Evolutionary conservation across 92 coral and sea anemone genomes (phyloP).

Genomic region (Palythoa heliodiscus): DNA sequence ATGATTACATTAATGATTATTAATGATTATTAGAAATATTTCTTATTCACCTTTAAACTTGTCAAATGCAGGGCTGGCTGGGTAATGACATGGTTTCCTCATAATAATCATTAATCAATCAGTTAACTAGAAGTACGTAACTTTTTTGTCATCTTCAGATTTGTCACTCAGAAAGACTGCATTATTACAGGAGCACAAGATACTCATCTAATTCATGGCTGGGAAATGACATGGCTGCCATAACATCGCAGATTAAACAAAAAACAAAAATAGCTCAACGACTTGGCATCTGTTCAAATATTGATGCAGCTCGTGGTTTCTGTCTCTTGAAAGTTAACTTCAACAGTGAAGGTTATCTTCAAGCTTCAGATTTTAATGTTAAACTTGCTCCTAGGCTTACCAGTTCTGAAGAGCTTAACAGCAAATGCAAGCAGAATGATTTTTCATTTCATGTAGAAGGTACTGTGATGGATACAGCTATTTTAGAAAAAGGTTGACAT

Average conservation of each 20-base stretch:
- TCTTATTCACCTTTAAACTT: no score
- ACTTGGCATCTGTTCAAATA: conserved; percentile 52
- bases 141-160: conserved; percentile 30
- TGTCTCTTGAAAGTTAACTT: conserved; percentile 59
- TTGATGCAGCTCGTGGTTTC: conserved; percentile 64
- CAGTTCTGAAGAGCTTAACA: conserved; percentile 27
- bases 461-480: neutral
- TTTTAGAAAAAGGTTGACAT: neutral
- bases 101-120: neutral
- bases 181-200: conserved; percentile 61
- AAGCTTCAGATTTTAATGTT: conserved; percentile 56
- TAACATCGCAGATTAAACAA: conserved; percentile 57
- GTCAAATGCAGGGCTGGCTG: no score
- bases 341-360: conserved; percentile 64
- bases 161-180: conserved; percentile 72
- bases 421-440: neutral
- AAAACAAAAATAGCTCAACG: conserved; percentile 52
- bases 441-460: conserved; percentile 72
- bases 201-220: conserved; percentile 61
- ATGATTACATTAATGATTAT: no score
- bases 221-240: conserved; percentile 63
- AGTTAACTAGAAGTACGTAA: neutral
- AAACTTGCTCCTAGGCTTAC: conserved; percentile 61
- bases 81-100: no score
- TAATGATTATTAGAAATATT: no score